Evolutionary conservation across 1,140 invertebrate species (phyloP).

Genomic region (Gyrodactylus salaris): DNA sequence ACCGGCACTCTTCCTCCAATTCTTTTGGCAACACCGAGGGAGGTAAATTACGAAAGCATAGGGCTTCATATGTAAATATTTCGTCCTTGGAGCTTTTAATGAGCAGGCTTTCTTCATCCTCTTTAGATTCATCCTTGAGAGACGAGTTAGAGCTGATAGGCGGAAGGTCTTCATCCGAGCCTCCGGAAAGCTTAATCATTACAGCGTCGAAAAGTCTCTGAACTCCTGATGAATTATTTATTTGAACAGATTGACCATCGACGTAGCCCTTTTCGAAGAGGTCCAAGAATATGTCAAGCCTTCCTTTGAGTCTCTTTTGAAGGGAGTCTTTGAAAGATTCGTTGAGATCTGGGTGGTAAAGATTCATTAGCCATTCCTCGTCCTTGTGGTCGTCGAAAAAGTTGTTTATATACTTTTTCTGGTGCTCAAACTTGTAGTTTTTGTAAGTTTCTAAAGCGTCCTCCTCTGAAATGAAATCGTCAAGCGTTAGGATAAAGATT

Average conservation of each 20-base stretch:
- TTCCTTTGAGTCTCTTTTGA: neutral
- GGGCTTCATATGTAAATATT: neutral
- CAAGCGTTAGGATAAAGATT: neutral
- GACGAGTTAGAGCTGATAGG: too few species aligned
- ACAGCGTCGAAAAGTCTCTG: neutral
- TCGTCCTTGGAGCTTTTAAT: neutral
- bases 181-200: neutral
- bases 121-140: neutral
- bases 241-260: neutral
- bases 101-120: neutral
- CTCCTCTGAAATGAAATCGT: neutral
- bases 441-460: neutral
- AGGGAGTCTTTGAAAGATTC: neutral
- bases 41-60: neutral
- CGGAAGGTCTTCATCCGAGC: conserved; percentile 7
- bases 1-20: neutral
- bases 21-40: neutral
- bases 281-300: neutral
- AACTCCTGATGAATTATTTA: neutral
- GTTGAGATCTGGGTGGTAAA: neutral
- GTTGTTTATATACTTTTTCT: neutral
- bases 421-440: neutral
- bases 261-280: neutral
- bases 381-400: neutral
- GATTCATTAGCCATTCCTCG: neutral